These are phyloP conservation scores for Scopus umbretta DNA, from an alignment of 2,113 vertebrate genomes.

Conservation along the genomic window DNA sequence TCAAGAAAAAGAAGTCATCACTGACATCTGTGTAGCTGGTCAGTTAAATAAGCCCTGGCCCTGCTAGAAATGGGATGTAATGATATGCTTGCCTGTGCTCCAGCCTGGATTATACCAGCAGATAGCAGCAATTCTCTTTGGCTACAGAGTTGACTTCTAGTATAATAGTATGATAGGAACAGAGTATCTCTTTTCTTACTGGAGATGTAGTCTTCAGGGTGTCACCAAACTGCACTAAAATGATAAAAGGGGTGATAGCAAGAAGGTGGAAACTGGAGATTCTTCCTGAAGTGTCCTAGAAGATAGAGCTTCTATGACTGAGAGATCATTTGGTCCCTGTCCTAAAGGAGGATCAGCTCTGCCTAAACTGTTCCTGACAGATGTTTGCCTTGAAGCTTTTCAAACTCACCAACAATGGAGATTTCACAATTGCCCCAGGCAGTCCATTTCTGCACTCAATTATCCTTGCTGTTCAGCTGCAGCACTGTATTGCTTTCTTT, in stretches of 20 bases:
- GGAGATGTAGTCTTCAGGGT: neutral
- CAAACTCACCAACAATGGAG: neutral
- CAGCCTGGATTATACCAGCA: neutral
- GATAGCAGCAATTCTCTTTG: neutral
- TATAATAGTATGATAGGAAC: neutral
- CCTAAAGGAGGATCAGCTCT: neutral
- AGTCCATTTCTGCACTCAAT: neutral
- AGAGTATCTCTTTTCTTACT: neutral
- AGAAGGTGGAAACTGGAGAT: neutral
- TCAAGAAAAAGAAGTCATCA: neutral
- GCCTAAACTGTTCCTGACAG: neutral
- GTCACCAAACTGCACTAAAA: neutral
- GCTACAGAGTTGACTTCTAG: neutral
- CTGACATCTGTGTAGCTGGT: neutral
- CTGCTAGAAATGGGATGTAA: neutral
- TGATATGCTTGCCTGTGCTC: neutral
- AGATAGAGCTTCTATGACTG: neutral
- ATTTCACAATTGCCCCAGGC: constrained; percentile 1
- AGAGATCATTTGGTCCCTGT: neutral
- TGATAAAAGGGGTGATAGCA: neutral
- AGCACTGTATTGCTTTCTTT: neutral
- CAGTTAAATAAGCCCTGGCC: neutral
- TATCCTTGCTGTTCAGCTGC: neutral
- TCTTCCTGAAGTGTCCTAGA: neutral
- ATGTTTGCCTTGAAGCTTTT: neutral